Percentiles rank a stretch among this genome's conserved stretches.
phyloP scores from a whole-genome alignment of 2,797 vertebrate species.

The Euthynnus affinis region DNA sequence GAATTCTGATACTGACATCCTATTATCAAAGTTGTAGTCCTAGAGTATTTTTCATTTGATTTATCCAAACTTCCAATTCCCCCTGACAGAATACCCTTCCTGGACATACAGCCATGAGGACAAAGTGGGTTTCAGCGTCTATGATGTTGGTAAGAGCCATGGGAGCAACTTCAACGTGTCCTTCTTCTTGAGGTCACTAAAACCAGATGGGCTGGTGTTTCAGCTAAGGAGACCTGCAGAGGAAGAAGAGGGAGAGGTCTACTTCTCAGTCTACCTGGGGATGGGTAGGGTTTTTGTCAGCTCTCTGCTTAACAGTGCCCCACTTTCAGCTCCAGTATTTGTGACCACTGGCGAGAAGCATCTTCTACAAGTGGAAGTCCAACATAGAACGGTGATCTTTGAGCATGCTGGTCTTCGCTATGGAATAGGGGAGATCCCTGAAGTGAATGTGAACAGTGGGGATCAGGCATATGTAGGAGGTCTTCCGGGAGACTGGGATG shows the following conservation, averaged over 20 bases:
- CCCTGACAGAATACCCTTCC: constrained; percentile 86
- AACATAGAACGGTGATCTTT: constrained; percentile 75
- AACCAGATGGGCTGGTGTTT: constrained; percentile 87
- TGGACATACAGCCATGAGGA: constrained; percentile 91
- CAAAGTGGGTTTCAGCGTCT: constrained; percentile 85
- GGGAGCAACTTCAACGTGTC: constrained; percentile 89
- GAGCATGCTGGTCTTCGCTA: constrained; percentile 74
- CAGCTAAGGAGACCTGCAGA: constrained; percentile 82
- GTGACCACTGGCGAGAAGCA: constrained; percentile 87
- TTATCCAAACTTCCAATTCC: constrained; percentile 10
- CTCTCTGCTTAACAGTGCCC: constrained; percentile 27
- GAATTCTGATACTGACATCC: neutral
- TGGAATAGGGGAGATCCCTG: constrained; percentile 75
- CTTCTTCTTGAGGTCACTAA: constrained; percentile 90
- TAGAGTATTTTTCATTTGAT: neutral
- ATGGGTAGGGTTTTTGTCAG: constrained; percentile 84
- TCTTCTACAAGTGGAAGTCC: constrained; percentile 86
- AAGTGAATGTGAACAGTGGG: constrained; percentile 72
- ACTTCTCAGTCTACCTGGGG: constrained; percentile 88
- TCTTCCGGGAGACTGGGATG: constrained; percentile 66
- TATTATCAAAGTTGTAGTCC: neutral
- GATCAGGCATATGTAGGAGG: constrained; percentile 88
- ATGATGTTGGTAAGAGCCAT: constrained; percentile 76
- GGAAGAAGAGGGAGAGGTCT: constrained; percentile 53
- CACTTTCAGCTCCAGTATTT: constrained; percentile 76